phyloP scores from a whole-genome alignment of 2,113 vertebrate genomes.

The Dasyprocta punctata region DNA sequence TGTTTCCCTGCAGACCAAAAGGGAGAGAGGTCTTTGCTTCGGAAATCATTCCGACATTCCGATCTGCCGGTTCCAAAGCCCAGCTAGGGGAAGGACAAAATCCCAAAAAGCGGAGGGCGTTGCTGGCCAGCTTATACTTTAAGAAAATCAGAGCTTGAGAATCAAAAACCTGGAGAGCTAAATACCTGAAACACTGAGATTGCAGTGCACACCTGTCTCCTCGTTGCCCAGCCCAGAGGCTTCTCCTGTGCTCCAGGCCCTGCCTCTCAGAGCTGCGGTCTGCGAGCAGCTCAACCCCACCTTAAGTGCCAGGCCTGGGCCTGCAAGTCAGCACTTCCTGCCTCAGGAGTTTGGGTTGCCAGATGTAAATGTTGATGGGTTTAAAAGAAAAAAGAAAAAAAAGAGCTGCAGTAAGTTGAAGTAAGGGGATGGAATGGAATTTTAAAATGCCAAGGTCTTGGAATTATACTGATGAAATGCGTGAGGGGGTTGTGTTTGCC shows the following conservation, averaged over 20 bases:
- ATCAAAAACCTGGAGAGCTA: neutral
- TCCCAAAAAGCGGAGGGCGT: neutral
- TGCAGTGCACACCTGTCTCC: neutral
- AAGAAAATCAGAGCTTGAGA: conserved; percentile 7
- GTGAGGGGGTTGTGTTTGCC: neutral
- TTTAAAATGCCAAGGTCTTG: neutral
- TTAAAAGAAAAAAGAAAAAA: neutral
- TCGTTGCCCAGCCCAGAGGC: neutral
- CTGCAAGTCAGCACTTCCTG: neutral
- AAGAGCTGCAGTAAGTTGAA: neutral
- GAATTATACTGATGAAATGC: neutral
- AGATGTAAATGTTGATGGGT: neutral
- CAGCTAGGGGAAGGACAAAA: neutral
- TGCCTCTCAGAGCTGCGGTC: neutral
- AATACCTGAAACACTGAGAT: neutral
- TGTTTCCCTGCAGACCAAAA: neutral
- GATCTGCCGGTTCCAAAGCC: neutral
- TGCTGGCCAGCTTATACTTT: neutral
- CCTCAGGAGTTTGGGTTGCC: neutral
- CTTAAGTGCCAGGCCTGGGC: neutral
- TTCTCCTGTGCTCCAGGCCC: neutral
- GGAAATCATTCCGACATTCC: neutral
- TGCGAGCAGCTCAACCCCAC: neutral
- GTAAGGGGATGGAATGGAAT: neutral
- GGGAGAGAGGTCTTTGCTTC: neutral